These are phyloP conservation scores for Sphaeramia orbicularis DNA, from an alignment of 2,797 vertebrate genomes.

Conservation along the genomic window DNA sequence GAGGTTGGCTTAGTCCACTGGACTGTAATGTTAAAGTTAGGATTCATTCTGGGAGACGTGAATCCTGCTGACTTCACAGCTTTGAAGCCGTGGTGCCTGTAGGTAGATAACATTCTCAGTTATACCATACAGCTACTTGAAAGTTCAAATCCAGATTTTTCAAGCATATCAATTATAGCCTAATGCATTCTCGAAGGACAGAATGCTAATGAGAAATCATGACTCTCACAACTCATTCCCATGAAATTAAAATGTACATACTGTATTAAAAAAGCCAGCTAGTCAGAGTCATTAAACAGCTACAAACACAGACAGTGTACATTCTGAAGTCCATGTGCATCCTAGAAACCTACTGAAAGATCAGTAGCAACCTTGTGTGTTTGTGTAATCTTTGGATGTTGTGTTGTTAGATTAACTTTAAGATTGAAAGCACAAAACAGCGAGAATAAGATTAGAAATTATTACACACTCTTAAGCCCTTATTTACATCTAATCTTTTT, in stretches of 20 bases:
- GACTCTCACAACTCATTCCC: conserved; percentile 6
- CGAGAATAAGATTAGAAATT: no score
- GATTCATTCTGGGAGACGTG: conserved; percentile 6
- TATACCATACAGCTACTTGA: conserved; percentile 21
- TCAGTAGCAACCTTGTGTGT: no score
- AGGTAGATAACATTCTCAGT: conserved; percentile 28
- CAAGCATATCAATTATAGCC: conserved; percentile 26
- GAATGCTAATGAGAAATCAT: conserved; percentile 8
- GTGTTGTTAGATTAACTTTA: no score
- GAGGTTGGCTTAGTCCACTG: conserved; percentile 49
- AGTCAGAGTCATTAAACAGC: no score
- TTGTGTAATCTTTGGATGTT: no score
- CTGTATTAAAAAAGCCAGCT: no score
- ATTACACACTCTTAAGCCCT: no score
- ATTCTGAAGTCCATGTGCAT: neutral
- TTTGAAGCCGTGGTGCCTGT: conserved; percentile 38
- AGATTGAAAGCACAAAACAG: no score
- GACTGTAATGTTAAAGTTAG: conserved; percentile 42
- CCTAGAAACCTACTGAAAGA: no score
- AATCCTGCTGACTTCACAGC: conserved; percentile 50
- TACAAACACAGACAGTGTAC: no score
- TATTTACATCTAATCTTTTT: no score
- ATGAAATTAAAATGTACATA: conserved; percentile 7
- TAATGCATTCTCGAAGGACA: conserved; percentile 25
- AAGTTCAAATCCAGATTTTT: conserved; percentile 36